phyloP scores from a whole-genome alignment of 2,797 vertebrate species.

The Heterohyrax brucei region DNA sequence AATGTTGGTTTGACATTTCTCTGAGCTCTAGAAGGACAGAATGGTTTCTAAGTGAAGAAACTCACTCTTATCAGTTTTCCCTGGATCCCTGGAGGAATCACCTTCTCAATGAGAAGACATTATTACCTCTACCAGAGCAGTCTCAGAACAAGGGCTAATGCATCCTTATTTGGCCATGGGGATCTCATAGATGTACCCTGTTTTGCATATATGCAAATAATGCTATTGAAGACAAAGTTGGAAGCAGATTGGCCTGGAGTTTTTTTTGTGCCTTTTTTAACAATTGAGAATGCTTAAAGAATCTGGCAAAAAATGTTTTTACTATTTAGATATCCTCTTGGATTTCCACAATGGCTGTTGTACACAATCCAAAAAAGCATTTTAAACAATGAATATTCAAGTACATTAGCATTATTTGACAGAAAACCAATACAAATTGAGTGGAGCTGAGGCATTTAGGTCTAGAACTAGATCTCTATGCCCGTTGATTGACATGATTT shows the following conservation, averaged over 20 bases:
- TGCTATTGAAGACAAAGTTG: neutral
- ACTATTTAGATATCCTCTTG: conserved; percentile 6
- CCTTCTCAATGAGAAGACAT: neutral
- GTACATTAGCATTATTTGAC: conserved; percentile 73
- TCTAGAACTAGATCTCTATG: conserved; percentile 61
- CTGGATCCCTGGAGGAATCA: neutral
- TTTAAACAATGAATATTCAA: conserved; percentile 81
- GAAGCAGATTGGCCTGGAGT: neutral
- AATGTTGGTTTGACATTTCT: neutral
- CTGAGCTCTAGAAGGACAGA: neutral
- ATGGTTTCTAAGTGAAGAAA: neutral
- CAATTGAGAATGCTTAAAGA: conserved; percentile 34
- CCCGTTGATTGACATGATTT: conserved; percentile 71
- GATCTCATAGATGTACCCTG: neutral
- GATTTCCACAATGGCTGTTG: conserved; percentile 61
- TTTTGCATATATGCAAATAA: conserved; percentile 38
- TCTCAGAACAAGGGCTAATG: neutral
- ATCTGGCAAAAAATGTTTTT: conserved; percentile 43
- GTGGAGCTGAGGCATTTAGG: conserved; percentile 52
- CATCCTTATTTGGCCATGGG: neutral
- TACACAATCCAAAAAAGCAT: conserved; percentile 79
- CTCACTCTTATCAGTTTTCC: neutral
- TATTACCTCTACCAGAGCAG: neutral
- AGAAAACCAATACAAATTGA: conserved; percentile 81
- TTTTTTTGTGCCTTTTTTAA: conserved; percentile 35